These are phyloP conservation scores for Bungarus multicinctus DNA, from an alignment of 2,113 vertebrate species.

Conservation along the genomic window DNA sequence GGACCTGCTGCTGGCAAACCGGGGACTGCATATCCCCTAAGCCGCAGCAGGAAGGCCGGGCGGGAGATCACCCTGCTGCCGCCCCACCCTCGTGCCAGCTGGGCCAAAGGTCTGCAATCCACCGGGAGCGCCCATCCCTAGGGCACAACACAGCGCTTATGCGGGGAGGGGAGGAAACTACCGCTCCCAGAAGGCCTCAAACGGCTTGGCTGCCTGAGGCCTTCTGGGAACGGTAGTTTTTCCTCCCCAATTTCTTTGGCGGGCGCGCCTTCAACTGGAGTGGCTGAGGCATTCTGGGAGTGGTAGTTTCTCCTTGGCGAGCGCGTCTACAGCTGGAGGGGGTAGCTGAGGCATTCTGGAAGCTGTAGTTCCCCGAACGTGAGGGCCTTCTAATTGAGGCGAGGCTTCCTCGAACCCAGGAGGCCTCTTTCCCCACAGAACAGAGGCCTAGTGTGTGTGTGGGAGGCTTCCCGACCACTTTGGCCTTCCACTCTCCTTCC, in stretches of 20 bases:
- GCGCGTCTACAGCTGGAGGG: background rate
- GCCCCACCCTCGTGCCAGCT: background rate
- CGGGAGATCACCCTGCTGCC: background rate
- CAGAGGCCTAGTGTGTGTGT: fast-evolving
- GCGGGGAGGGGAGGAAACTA: background rate
- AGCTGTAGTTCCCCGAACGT: background rate
- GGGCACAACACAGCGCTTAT: background rate
- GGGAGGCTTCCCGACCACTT: background rate
- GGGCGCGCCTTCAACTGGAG: background rate
- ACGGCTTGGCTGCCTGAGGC: background rate
- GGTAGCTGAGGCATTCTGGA: background rate
- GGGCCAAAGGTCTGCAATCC: background rate
- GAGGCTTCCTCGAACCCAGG: too few relatives aligned
- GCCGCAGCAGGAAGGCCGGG: background rate
- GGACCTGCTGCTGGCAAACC: background rate
- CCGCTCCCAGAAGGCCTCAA: background rate
- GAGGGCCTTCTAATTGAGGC: background rate
- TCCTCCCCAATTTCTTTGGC: background rate
- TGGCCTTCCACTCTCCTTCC: background rate
- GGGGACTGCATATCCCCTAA: background rate
- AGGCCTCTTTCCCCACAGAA: too few relatives aligned
- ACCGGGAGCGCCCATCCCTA: background rate
- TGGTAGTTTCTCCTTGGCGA: background rate
- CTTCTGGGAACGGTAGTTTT: background rate
- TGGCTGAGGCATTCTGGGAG: background rate